Percentiles rank a stretch among this genome's conserved stretches.
Evolutionary conservation across 2,113 vertebrate species (phyloP).

Genomic region (Phodopus roborovskii): DNA sequence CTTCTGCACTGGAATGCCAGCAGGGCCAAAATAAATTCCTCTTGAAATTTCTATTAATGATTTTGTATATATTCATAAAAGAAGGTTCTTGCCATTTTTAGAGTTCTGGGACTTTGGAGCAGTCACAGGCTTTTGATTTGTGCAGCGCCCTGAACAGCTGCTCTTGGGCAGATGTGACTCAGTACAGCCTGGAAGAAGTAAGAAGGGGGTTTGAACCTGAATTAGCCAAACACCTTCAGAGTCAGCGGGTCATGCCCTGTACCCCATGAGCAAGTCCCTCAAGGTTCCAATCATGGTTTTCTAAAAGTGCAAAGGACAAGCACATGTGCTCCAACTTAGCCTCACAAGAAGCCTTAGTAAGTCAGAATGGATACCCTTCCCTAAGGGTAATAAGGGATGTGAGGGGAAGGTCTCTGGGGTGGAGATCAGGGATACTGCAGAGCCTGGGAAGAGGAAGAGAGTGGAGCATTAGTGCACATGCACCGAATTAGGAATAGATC

Average conservation of each 20-base stretch:
- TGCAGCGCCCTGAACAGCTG: slow-evolving; percentile 73
- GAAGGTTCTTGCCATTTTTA: slow-evolving; percentile 48
- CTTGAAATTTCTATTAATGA: slow-evolving; percentile 24
- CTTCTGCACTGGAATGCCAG: slow-evolving; percentile 46
- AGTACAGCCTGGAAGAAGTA: slow-evolving; percentile 51
- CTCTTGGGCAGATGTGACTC: slow-evolving; percentile 78
- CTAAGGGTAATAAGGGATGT: too few relatives aligned
- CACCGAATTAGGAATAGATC: rapidly evolving
- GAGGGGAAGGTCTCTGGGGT: neutral
- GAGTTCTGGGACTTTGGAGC: neutral
- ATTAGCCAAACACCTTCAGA: slow-evolving; percentile 28
- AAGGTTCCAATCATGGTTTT: neutral
- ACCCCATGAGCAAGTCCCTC: neutral
- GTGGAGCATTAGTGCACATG: neutral
- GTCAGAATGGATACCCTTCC: neutral
- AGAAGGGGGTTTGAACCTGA: slow-evolving; percentile 53
- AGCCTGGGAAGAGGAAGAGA: neutral
- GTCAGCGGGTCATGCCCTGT: neutral
- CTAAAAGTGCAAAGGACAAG: neutral
- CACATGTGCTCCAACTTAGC: neutral
- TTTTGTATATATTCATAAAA: neutral
- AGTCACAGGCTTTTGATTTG: slow-evolving; percentile 56
- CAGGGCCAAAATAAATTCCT: slow-evolving; percentile 45
- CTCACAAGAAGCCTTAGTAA: neutral
- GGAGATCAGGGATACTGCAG: neutral